Percentiles rank a stretch among this genome's conserved stretches.
Evolutionary conservation across 2,113 vertebrate species (phyloP).

Genomic region (Salvelinus namaycush): DNA sequence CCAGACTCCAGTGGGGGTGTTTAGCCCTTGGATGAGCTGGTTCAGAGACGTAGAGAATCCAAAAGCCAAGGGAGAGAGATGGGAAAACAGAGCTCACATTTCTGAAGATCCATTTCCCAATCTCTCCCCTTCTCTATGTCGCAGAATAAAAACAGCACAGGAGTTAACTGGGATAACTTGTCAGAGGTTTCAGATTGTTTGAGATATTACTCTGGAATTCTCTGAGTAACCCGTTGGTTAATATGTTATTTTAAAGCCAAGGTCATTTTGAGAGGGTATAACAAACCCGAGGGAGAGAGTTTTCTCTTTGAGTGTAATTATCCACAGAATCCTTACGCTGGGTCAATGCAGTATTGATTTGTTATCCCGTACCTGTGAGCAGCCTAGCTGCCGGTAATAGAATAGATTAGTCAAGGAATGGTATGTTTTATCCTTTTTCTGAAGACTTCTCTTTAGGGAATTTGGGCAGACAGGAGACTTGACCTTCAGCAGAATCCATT

Average conservation of each 20-base stretch:
- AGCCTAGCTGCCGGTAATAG: slow-evolving; percentile 29
- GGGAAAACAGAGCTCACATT: slow-evolving; percentile 44
- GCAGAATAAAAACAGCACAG: slow-evolving; percentile 29
- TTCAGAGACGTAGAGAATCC: not conserved
- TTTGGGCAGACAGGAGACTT: slow-evolving; percentile 15
- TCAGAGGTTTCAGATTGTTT: slow-evolving; percentile 24
- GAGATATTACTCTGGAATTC: slow-evolving; percentile 23
- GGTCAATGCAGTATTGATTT: slow-evolving; percentile 50
- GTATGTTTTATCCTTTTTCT: slow-evolving; percentile 39
- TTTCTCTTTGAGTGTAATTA: slow-evolving; percentile 46
- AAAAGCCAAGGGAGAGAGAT: slow-evolving; percentile 6
- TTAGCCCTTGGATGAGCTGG: too few species aligned
- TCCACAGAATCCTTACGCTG: slow-evolving; percentile 15
- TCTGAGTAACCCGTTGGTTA: slow-evolving; percentile 14
- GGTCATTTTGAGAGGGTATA: slow-evolving; percentile 28
- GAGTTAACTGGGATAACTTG: slow-evolving; percentile 46
- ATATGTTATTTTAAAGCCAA: slow-evolving; percentile 36
- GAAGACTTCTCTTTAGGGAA: slow-evolving; percentile 26
- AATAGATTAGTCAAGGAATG: slow-evolving; percentile 49
- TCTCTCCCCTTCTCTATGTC: slow-evolving; percentile 45
- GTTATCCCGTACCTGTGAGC: not conserved
- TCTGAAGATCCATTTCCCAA: slow-evolving; percentile 9
- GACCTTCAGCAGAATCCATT: slow-evolving; percentile 17
- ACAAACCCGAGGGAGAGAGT: slow-evolving; percentile 13
- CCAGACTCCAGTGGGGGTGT: not conserved